Evolutionary conservation across 2,888 invertebrate species (phyloP), one percentile per base, ranked within the genome.

Genomic region (Antheraea yamamai): DNA sequence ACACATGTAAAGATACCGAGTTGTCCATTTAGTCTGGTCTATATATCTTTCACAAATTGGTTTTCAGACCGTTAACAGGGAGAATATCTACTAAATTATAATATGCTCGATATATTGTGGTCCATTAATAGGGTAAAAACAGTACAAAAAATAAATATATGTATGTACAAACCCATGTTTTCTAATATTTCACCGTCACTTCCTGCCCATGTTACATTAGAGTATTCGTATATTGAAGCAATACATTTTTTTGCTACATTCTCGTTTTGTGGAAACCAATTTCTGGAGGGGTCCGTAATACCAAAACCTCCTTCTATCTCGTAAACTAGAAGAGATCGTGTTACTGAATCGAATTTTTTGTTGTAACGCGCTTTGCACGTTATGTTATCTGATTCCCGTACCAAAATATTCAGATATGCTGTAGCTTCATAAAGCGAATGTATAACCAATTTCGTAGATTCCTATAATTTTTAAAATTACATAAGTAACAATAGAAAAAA

Each of bases 271-370:
- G 89, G 77, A 75, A 86, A 91, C 91, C 91, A 92, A 2, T 79
- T 80, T 14, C 83, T 81, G 0, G 84, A 75, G 0, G 71, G 76
- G 73, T 88, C 80, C 47, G 77, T 80, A 58, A 93, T 88, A 12
- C 93, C 94, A 73, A 95, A 94, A 14, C 94, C 94, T 52, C 79
- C 78, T 2, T 76, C 30, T 8, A 93, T 82, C 78, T 95, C 95
- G 74, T 92, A 85, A 7, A 92, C 88, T 0, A 88, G 76, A 18
- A 94, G 82, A 51, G 76, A 79, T 75, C 82, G 83, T 0, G 85
- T 77, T 7, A 71, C 77, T 1, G 0, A 26, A 8, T 30, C 23
- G 0, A 8, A 74, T 0, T 76, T 79, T 1, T 73, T 18, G 0
- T 26, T 39, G 75, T 91, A 90, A 0, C 64, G 72, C 12, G 92